Conservation (phyloP, 2,797 vertebrate genomes). For the Rhinophrynus dorsalis region DNA sequence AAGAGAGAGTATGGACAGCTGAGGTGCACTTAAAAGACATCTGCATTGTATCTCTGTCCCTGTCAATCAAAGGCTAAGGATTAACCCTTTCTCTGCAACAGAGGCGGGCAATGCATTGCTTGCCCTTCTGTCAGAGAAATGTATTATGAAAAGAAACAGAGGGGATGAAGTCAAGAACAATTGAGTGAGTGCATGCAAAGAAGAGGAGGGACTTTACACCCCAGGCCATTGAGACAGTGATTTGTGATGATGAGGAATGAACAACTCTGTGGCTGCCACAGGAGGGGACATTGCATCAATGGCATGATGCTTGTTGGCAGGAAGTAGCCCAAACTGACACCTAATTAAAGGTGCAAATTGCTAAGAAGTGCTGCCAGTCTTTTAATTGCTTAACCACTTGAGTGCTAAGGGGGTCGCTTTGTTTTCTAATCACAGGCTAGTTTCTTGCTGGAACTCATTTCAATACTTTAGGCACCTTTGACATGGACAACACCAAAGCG, state of each 20-base stretch:
- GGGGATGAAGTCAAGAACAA: constrained; percentile 2
- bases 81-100: neutral
- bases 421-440: too few species aligned
- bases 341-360: constrained; percentile 16
- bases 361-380: constrained; percentile 6
- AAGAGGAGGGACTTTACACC: constrained; percentile 20
- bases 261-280: neutral
- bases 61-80: neutral
- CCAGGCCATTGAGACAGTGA: constrained; percentile 15
- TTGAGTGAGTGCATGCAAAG: constrained; percentile 2
- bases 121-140: neutral
- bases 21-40: constrained; percentile 9
- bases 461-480: too few species aligned
- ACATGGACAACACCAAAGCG: too few species aligned
- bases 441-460: too few species aligned
- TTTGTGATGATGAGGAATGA: constrained; percentile 17
- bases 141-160: neutral
- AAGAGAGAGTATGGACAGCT: constrained; percentile 11
- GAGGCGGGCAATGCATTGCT: neutral
- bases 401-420: too few species aligned
- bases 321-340: neutral
- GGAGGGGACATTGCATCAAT: neutral
- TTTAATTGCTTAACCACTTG: neutral
- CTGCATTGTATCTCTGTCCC: constrained; percentile 1
- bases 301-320: neutral